phyloP scores from a whole-genome alignment of 2,888 invertebrate species.

The Xanthia togata region DNA sequence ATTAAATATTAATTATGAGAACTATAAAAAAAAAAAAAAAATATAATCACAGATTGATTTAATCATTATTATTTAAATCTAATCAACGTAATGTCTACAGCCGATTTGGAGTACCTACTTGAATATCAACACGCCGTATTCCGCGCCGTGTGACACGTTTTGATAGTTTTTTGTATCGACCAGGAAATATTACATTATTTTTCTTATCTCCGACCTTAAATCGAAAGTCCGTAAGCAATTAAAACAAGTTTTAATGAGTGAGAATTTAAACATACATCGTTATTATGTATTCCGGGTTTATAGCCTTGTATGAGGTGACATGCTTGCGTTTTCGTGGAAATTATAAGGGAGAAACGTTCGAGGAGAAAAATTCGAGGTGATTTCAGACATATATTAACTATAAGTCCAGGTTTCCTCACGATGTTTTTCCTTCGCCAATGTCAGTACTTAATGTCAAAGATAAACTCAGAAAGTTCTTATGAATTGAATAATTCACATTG shows the following conservation, averaged over 20 bases:
- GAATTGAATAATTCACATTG: no score
- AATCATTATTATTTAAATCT: conserved; percentile 49
- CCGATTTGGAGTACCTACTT: conserved; percentile 44
- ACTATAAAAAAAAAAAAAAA: no score
- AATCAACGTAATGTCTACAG: conserved; percentile 46
- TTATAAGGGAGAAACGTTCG: neutral
- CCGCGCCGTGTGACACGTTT: conserved; percentile 56
- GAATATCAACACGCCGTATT: conserved; percentile 31
- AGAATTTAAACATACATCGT: conserved; percentile 54
- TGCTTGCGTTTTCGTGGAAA: conserved; percentile 41
- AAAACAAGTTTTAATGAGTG: conserved; percentile 64
- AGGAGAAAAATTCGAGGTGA: conserved; percentile 1
- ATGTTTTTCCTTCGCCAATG: no score
- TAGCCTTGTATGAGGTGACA: conserved; percentile 40
- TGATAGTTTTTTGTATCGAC: conserved; percentile 57
- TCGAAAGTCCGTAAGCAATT: conserved; percentile 68
- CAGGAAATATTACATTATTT: conserved; percentile 64
- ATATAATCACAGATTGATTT: conserved; percentile 41
- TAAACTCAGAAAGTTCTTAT: no score
- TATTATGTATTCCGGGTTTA: conserved; percentile 61
- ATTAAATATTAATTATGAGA: no score
- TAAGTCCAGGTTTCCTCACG: no score
- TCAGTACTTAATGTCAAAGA: no score
- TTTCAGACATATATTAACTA: no score
- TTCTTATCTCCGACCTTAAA: conserved; percentile 64